phyloP scores from a whole-genome alignment of 2,888 invertebrate species.

The Heteromyza rotundicornis region DNA sequence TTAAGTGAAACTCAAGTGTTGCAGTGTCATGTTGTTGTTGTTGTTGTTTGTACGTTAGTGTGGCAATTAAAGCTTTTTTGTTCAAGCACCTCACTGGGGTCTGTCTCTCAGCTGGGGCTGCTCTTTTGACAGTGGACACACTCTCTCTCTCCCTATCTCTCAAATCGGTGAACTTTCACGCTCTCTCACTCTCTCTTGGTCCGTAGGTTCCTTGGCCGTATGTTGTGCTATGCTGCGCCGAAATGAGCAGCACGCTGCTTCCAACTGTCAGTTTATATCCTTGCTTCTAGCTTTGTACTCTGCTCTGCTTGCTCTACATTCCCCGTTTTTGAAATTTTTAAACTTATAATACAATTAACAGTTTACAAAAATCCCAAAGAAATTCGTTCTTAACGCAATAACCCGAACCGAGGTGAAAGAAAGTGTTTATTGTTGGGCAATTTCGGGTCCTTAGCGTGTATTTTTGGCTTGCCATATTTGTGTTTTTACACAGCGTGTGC shows the following conservation, averaged over 20 bases:
- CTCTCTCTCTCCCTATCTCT: too few relatives aligned
- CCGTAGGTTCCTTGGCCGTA: not conserved
- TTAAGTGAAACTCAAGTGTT: too few relatives aligned
- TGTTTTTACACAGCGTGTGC: too few relatives aligned
- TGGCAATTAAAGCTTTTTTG: slow-evolving; percentile 15
- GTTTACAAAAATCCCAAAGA: not conserved
- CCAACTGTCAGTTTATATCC: slow-evolving; percentile 37
- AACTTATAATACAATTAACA: not conserved
- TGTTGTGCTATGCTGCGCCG: not conserved
- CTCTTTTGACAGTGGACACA: slow-evolving; percentile 8
- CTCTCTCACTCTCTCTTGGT: slow-evolving; percentile 5
- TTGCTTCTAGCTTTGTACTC: slow-evolving; percentile 37
- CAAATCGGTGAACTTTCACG: not conserved
- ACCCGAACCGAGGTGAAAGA: slow-evolving; percentile 20
- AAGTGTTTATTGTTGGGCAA: too few relatives aligned
- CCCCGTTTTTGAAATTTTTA: not conserved
- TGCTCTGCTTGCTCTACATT: slow-evolving; percentile 26
- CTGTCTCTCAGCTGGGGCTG: slow-evolving; percentile 4
- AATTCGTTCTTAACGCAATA: slow-evolving; percentile 16
- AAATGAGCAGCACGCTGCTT: slow-evolving; percentile 2
- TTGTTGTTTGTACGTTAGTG: too few relatives aligned
- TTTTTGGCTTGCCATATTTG: not conserved
- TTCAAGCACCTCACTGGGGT: not conserved
- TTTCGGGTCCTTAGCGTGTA: slow-evolving; percentile 13
- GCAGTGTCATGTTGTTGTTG: too few relatives aligned